Base-by-base conservation (phyloP, 1,140 invertebrate genomes). In the Anadara kagoshimensis region DNA sequence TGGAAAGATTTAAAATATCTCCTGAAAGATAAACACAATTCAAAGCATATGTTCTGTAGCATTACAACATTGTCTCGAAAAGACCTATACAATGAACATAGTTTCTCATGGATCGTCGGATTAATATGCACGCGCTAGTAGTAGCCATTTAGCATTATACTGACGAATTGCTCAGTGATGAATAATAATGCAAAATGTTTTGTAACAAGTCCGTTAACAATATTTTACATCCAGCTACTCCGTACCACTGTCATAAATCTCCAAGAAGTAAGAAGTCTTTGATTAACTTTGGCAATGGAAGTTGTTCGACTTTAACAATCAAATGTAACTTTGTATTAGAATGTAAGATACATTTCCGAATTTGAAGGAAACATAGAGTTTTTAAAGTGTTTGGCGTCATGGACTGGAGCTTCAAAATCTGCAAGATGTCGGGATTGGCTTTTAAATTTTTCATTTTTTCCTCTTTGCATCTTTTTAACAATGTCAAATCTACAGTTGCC, bases 261-360 rank as follows among this genome's bases (percentile, higher is more conserved):
- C 75, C 82, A 26, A 84, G 66, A 20, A 83, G 63, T 12, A 85
- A 47, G 53, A 75, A 84, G 47, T 85, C 84, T 69, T 79, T 79
- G 16, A 85, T 74, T 44, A 84, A 64, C 20, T 75, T 75, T 18
- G 84, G 84, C 16, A 85, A 53, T 5, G 84, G 82, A 18, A 85
- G 59, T 41, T 69, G 45, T 62, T 83, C 78, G 18, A 83, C 80
- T 54, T 84, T 84, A 44, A 74, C 69, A 26, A 84, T 76, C 26
- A 85, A 77, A 65, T 81, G 79, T 29, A 78, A 26, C 29, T 76
- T 71, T 44, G 29, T 47, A 24, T 44, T 24, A 5, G 75, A 75
- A n/a, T 71, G 49, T 3, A 83, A 63, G 22, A 85, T 63, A 54
- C 62, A 29, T 51, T 79, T 67, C n/a, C 84, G 76, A n/a, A 85